These are phyloP conservation scores for Ischnus inquisitorius DNA, from an alignment of 2,888 invertebrate species.

Conservation along the genomic window DNA sequence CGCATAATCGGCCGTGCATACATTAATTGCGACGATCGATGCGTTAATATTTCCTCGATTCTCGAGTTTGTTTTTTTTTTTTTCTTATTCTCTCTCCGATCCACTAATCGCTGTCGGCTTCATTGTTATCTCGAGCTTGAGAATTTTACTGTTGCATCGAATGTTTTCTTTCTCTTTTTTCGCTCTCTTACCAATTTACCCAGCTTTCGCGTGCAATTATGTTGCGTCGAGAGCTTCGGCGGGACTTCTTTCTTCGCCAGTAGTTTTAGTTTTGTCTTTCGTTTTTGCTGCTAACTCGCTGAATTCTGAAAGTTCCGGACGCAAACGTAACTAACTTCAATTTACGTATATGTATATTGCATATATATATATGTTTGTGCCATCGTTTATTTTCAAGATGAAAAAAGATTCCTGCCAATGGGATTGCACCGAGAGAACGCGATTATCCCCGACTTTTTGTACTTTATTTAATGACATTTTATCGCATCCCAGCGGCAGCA, in stretches of 20 bases:
- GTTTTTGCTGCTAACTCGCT: conserved; percentile 8
- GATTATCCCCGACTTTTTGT: conserved; percentile 47
- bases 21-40: conserved; percentile 43
- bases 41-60: conserved; percentile 32
- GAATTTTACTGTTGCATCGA: conserved; percentile 37
- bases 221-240: conserved; percentile 49
- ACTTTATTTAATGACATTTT: conserved; percentile 50
- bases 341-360: neutral
- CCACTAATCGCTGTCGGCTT: neutral
- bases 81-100: conserved; percentile 12
- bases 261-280: conserved; percentile 49
- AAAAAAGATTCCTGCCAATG: conserved; percentile 19
- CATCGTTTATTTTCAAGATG: neutral
- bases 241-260: conserved; percentile 52
- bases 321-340: conserved; percentile 47
- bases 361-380: neutral
- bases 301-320: conserved; percentile 42
- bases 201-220: conserved; percentile 64
- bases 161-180: conserved; percentile 7
- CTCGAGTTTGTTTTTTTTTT: neutral
- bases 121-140: conserved; percentile 35
- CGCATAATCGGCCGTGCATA: conserved; percentile 14
- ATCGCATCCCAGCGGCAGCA: conserved; percentile 28
- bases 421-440: conserved; percentile 29
- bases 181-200: conserved; percentile 51